Conservation (phyloP, 2,888 invertebrate genomes). For the Pyrrhosoma nymphula region DNA sequence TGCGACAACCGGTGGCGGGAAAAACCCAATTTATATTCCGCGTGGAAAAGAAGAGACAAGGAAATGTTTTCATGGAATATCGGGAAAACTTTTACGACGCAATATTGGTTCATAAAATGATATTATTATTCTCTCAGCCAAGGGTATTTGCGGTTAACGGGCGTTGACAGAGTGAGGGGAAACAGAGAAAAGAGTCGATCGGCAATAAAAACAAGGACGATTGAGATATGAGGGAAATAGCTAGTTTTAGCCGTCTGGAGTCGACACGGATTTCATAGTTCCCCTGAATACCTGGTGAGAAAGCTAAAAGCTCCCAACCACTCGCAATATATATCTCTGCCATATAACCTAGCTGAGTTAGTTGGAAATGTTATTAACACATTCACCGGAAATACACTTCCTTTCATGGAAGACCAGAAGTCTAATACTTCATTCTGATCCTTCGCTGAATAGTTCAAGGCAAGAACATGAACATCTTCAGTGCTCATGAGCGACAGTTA, state of each 20-base stretch:
- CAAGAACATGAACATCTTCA: no score
- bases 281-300: no score
- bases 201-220: neutral
- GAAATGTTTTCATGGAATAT: neutral
- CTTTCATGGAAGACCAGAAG: no score
- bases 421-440: no score
- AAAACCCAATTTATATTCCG: slow-evolving; percentile 16
- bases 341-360: no score
- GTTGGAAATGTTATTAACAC: no score
- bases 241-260: neutral
- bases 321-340: no score
- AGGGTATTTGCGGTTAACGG: neutral
- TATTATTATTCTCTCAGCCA: neutral
- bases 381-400: no score
- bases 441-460: no score
- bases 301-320: no score
- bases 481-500: no score
- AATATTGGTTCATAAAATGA: neutral
- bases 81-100: neutral
- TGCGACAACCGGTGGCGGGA: neutral
- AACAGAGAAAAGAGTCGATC: neutral
- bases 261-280: no score
- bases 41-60: neutral
- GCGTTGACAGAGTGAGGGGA: neutral
- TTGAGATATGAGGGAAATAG: neutral